Evolutionary conservation across 2,797 vertebrate species (phyloP).

Genomic region (Pantherophis alleghaniensis): DNA sequence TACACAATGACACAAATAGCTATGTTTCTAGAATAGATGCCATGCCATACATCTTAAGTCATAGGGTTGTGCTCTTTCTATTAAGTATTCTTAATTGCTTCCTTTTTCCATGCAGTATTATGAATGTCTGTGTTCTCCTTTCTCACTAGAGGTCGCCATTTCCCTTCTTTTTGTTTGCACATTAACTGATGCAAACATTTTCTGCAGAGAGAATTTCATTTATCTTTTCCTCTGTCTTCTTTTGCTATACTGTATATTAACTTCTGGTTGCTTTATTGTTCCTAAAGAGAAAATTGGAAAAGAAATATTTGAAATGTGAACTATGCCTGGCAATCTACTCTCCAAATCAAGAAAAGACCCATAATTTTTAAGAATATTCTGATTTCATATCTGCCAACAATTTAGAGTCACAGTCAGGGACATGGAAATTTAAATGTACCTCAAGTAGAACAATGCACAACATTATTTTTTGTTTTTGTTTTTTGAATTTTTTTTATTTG

Average conservation of each 20-base stretch:
- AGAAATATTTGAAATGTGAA: background rate
- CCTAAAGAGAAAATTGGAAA: background rate
- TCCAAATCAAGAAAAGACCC: background rate
- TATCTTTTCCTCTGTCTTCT: background rate
- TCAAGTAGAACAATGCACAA: background rate
- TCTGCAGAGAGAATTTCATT: background rate
- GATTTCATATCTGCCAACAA: background rate
- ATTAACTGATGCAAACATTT: background rate
- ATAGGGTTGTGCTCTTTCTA: background rate
- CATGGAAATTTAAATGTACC: background rate
- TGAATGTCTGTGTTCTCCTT: background rate
- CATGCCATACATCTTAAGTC: background rate
- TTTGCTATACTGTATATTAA: background rate
- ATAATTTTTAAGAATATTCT: background rate
- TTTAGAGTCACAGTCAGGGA: background rate
- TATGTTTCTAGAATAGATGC: background rate
- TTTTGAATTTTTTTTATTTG: too few relatives aligned
- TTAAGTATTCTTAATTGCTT: background rate
- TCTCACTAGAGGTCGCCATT: slow-evolving; percentile 22
- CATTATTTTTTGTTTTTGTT: background rate
- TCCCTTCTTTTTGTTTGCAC: background rate
- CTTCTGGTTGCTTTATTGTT: background rate
- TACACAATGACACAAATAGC: background rate
- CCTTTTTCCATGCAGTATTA: background rate
- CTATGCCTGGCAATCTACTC: background rate